Evolutionary conservation across 2,113 vertebrate genomes (phyloP).

Genomic region (Lichenostomus cassidix): DNA sequence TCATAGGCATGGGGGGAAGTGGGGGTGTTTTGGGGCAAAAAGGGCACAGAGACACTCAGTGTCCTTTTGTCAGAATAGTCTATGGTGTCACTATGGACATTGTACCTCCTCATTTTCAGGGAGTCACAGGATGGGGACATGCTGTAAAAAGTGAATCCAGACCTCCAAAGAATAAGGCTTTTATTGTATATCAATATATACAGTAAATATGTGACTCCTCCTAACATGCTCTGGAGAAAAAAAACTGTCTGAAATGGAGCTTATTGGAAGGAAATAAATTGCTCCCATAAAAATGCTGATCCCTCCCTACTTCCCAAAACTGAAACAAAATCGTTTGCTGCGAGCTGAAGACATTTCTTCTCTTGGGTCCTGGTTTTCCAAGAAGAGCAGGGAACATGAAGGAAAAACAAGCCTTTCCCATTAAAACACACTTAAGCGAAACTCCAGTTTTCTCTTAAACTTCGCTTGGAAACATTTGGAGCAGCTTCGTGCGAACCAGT

Average conservation of each 20-base stretch:
- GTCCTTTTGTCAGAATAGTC: background rate
- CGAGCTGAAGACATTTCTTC: slow-evolving; percentile 12
- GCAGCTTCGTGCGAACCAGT: background rate
- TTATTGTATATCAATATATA: background rate
- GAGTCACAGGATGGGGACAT: background rate
- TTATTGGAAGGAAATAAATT: slow-evolving; percentile 14
- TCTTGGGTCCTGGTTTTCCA: slow-evolving; percentile 13
- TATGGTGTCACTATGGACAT: background rate
- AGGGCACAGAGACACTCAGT: background rate
- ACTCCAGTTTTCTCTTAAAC: slow-evolving; percentile 57
- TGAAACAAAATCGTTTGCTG: slow-evolving; percentile 24
- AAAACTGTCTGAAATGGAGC: background rate
- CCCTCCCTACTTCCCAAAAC: background rate
- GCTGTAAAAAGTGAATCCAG: background rate
- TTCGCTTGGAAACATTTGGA: slow-evolving; percentile 23
- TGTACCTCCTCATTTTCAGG: background rate
- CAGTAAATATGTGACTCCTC: background rate
- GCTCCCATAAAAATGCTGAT: slow-evolving; percentile 37
- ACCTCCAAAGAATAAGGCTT: background rate
- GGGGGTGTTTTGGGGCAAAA: background rate
- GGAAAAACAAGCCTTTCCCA: slow-evolving; percentile 30
- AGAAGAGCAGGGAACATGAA: slow-evolving; percentile 20
- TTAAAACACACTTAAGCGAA: slow-evolving; percentile 2
- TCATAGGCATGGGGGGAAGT: background rate
- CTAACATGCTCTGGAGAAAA: background rate